Evolutionary conservation across 2,797 vertebrate genomes (phyloP).

Genomic region (Rhabdophis nuchalis): DNA sequence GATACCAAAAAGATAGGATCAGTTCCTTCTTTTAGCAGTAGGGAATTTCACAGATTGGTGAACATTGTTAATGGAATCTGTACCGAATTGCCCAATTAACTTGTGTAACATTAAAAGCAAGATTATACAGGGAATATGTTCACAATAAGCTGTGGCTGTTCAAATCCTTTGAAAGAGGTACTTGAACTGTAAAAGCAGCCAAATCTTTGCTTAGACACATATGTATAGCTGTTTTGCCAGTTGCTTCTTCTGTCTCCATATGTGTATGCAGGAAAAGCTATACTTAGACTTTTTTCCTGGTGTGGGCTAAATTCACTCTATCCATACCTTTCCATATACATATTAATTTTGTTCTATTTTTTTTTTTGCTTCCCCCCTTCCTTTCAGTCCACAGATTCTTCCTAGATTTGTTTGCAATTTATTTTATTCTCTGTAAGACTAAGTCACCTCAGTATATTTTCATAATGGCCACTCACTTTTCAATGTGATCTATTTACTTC

Average conservation of each 20-base stretch:
- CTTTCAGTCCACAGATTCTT: neutral
- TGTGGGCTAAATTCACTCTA: neutral
- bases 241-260: neutral
- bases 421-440: neutral
- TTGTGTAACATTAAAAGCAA: neutral
- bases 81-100: neutral
- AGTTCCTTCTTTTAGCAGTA: neutral
- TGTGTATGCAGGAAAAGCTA: neutral
- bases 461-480: neutral
- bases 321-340: neutral
- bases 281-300: neutral
- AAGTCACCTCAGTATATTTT: neutral
- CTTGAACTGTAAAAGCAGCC: neutral
- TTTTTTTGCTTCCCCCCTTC: neutral
- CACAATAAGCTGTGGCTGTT: rapidly evolving
- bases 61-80: neutral
- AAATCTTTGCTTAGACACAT: neutral
- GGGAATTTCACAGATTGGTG: neutral
- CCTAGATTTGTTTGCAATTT: neutral
- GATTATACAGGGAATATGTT: neutral
- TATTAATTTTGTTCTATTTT: neutral
- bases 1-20: neutral
- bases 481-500: neutral
- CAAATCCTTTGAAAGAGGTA: neutral
- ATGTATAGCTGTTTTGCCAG: neutral